Base-by-base conservation (phyloP, 2,888 invertebrate genomes). In the Pseudolycoriella hygida region DNA sequence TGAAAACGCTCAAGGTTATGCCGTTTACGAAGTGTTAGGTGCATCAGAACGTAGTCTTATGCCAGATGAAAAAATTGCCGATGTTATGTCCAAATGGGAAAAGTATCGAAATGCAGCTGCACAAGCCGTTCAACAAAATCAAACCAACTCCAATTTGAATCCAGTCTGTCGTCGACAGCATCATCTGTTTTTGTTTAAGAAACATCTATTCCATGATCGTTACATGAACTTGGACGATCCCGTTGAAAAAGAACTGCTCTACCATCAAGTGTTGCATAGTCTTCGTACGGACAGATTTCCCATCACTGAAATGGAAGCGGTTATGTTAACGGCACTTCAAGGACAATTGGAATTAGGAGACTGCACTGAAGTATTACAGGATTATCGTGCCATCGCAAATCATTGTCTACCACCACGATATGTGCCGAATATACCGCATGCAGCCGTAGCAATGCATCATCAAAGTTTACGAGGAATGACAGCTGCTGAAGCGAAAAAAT, bases 41-140 rank as follows among this genome's bases (percentile, higher is more conserved):
- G 80, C 76, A 53, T 80, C 84, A 1, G 93, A 93, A 63, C 72
- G 93, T 44, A 86, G 87, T 54, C 69, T 94, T 52, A 72, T 80
- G 41, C 76, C 79, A 8, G 83, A 82, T 57, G 93, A 93, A 62
- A 88, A 92, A 55, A 81, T 90, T 12, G 86, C 90, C 1, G 94
- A 94, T 63, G 90, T 92, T 17, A 83, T 94, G 73, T 89, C 92
- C 4, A 83, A 90, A 58, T 94, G 93, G 93, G 94, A 94, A 65
- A 75, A 86, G 53, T 87, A 87, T 52, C 72, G 86, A 47, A 74
- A 76, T 43, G 77, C 82, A 0, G 77, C 78, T 31, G 76, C 77
- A 12, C 76, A 41, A 71, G 73, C 70, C 59, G 59, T 48, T 17
- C 58, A 58, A 54, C 61, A 60, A 49, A 40, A 48, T 50, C 15